Conservation (phyloP, 2,113 vertebrate species). For the Phycodurus eques region DNA sequence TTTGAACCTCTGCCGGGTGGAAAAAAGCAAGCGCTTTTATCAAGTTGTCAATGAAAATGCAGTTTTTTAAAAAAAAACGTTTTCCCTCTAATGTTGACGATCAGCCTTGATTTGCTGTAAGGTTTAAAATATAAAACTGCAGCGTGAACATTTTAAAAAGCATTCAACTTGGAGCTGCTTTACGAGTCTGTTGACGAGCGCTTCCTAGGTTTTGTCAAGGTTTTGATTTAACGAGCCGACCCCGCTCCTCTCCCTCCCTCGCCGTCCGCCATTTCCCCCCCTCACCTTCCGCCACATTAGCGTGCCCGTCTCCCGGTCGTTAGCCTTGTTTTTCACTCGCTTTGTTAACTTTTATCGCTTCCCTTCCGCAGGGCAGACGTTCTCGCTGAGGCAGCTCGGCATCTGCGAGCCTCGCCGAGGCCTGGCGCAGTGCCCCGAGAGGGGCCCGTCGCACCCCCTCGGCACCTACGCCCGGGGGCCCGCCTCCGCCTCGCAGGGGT, state of each 20-base stretch:
- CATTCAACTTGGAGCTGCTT: neutral
- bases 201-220: neutral
- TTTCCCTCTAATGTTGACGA: neutral
- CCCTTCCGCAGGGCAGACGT: slow-evolving; percentile 89
- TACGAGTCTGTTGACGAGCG: neutral
- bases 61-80: no score
- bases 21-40: neutral
- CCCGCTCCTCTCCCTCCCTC: neutral
- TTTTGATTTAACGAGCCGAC: slow-evolving; percentile 26
- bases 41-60: neutral
- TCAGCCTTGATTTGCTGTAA: neutral
- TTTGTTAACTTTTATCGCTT: slow-evolving; percentile 67
- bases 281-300: slow-evolving; percentile 19
- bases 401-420: slow-evolving; percentile 94
- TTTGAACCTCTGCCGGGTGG: neutral
- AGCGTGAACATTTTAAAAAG: neutral
- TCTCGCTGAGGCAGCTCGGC: slow-evolving; percentile 96
- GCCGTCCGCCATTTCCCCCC: neutral
- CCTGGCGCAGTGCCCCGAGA: slow-evolving; percentile 93
- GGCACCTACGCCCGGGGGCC: slow-evolving; percentile 84
- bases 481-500: slow-evolving; percentile 82
- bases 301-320: slow-evolving; percentile 32
- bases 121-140: neutral
- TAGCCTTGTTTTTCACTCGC: slow-evolving; percentile 45
- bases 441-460: slow-evolving; percentile 92